Evolutionary conservation across 2,797 vertebrate genomes (phyloP).

Genomic region (Rachycentron canadum): DNA sequence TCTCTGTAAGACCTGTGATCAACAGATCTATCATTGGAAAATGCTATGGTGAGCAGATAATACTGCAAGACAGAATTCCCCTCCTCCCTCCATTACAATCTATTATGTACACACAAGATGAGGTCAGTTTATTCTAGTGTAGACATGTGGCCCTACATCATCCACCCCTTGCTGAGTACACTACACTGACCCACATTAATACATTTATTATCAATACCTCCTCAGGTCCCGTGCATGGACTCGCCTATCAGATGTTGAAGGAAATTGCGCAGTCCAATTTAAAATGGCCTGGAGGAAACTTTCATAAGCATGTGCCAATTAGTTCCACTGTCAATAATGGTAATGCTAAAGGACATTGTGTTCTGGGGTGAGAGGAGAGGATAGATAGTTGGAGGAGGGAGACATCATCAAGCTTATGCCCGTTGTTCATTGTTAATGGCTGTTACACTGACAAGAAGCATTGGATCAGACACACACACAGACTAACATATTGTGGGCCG

Average conservation of each 20-base stretch:
- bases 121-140: constrained; percentile 68
- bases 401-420: constrained; percentile 65
- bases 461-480: constrained; percentile 69
- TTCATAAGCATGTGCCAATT: constrained; percentile 81
- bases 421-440: constrained; percentile 75
- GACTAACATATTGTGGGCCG: constrained; percentile 26
- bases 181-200: constrained; percentile 75
- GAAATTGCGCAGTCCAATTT: constrained; percentile 78
- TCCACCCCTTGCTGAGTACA: constrained; percentile 57
- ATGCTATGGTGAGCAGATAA: constrained; percentile 19
- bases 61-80: constrained; percentile 28
- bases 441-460: constrained; percentile 77
- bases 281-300: constrained; percentile 69
- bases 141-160: constrained; percentile 69
- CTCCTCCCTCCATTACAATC: constrained; percentile 45
- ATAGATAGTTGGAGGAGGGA: constrained; percentile 56
- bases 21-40: constrained; percentile 33
- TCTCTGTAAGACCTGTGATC: not conserved
- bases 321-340: constrained; percentile 81
- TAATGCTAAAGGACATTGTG: constrained; percentile 76
- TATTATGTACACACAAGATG: constrained; percentile 56
- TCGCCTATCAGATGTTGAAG: constrained; percentile 68
- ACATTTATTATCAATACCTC: constrained; percentile 78
- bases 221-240: constrained; percentile 53
- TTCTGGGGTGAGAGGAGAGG: constrained; percentile 63